Base-by-base conservation (phyloP, 2,113 vertebrate genomes). In the Donacobius atricapilla region DNA sequence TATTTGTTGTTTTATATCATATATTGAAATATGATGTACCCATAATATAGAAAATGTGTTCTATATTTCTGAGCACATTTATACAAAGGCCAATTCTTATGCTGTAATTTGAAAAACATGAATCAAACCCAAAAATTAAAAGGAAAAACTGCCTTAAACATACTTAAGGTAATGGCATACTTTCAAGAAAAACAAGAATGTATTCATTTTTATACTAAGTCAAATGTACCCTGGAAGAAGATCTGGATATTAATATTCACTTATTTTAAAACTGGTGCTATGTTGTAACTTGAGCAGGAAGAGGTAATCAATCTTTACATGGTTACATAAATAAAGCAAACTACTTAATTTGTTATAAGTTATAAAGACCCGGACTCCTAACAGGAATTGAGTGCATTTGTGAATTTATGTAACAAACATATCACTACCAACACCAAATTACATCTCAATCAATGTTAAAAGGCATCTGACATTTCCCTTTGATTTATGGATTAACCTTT, bases 401-500 rank as follows among this genome's bases (percentile, higher is more conserved):
- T 61, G 94, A 95, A 96, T 90, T 90, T 89, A 69, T 96, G 94
- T 91, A 94, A 94, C 94, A 78, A 88, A 93, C 64, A 21, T 80
- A 51, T 93, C 53, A 44, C 95, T 82, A 90, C 94, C 92, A 73
- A 60, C 93, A 95, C 93, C 97, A 97, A 97, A 97, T 98, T 96
- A 97, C 96, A 93, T 92, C 97, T 98, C 97, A 97, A 97, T 97
- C 97, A 97, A 96, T 66, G 96, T 97, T 97, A 97, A 97, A 95
- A 97, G 97, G 96, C 95, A 83, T 57, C 91, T 98, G 98, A 97
- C 97, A 97, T 98, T 98, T 98, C 86, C 96, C 81, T 97, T 96
- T 98, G 98, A 98, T 98, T 98, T 97, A 98, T 97, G 97, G 94
- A 97, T 97, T 97, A 98, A 97, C 97, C 98, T 98, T 97, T 98